These are phyloP conservation scores for Lymantria dispar DNA, from an alignment of 2,888 invertebrate genomes.

Conservation along the genomic window DNA sequence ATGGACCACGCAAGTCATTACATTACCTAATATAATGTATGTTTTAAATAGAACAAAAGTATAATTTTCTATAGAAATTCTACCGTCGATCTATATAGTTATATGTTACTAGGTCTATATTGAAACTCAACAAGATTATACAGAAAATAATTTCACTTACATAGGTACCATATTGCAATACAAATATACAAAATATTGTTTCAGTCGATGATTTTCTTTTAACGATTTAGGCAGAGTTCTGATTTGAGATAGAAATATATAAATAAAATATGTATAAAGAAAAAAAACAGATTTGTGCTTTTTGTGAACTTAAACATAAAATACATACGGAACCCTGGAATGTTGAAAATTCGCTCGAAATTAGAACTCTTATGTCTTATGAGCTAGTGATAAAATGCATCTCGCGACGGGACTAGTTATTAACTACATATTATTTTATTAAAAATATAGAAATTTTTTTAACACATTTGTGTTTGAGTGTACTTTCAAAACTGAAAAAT, in stretches of 20 bases:
- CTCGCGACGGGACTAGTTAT: conserved; percentile 74
- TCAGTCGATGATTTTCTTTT: conserved; percentile 62
- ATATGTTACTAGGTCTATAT: conserved; percentile 45
- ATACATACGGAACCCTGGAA: conserved; percentile 67
- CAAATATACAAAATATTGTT: conserved; percentile 67
- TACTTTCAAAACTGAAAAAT: background rate
- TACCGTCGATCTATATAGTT: conserved; percentile 11
- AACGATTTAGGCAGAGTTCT: conserved; percentile 49
- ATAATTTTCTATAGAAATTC: background rate
- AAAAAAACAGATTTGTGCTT: conserved; percentile 52
- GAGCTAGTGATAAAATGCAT: conserved; percentile 71
- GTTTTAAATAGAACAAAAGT: background rate
- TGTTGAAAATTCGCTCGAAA: conserved; percentile 71
- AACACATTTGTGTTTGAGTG: background rate
- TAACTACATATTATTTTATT: conserved; percentile 61
- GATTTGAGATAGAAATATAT: conserved; percentile 23
- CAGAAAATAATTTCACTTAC: conserved; percentile 29
- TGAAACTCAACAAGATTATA: conserved; percentile 38
- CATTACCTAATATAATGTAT: background rate
- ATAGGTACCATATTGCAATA: conserved; percentile 39
- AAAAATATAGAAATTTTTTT: conserved; percentile 28
- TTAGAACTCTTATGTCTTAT: conserved; percentile 58
- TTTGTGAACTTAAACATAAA: conserved; percentile 50
- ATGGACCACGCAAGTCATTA: conserved; percentile 40
- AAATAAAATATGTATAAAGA: background rate